phyloP scores from a whole-genome alignment of 2,888 invertebrate genomes.

The Melanotus villosus region DNA sequence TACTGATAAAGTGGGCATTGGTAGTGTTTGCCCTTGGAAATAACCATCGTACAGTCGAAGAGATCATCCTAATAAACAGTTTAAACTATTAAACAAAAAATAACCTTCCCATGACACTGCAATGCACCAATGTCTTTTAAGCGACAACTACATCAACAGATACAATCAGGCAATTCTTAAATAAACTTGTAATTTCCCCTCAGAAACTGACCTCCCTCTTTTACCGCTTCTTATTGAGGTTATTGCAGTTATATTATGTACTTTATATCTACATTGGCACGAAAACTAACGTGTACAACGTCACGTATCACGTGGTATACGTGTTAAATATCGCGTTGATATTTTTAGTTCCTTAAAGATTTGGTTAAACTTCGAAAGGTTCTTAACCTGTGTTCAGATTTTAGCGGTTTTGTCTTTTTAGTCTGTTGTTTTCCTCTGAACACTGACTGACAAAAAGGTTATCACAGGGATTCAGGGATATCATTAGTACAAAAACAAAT shows the following conservation, averaged over 20 bases:
- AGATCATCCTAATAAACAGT: neutral
- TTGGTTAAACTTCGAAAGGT: too few relatives aligned
- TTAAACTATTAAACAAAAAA: neutral
- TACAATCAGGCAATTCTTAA: neutral
- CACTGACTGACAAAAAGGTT: too few relatives aligned
- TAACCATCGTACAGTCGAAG: constrained; percentile 2
- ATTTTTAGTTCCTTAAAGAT: too few relatives aligned
- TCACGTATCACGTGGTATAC: constrained; percentile 21
- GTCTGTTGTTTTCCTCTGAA: too few relatives aligned
- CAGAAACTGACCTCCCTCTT: neutral
- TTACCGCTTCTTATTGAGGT: neutral
- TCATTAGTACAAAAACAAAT: too few relatives aligned
- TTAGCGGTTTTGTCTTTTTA: too few relatives aligned
- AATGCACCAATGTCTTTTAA: too few relatives aligned
- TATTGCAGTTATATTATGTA: neutral
- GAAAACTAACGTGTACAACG: neutral
- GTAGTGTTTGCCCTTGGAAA: neutral
- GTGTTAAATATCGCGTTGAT: neutral
- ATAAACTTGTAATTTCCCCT: neutral
- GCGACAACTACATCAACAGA: too few relatives aligned
- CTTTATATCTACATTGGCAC: neutral
- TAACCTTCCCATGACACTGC: neutral
- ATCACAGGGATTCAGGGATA: too few relatives aligned
- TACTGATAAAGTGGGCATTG: neutral
- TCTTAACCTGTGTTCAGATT: too few relatives aligned